phyloP scores from a whole-genome alignment of 2,113 vertebrate species.

The Acinonyx jubatus region DNA sequence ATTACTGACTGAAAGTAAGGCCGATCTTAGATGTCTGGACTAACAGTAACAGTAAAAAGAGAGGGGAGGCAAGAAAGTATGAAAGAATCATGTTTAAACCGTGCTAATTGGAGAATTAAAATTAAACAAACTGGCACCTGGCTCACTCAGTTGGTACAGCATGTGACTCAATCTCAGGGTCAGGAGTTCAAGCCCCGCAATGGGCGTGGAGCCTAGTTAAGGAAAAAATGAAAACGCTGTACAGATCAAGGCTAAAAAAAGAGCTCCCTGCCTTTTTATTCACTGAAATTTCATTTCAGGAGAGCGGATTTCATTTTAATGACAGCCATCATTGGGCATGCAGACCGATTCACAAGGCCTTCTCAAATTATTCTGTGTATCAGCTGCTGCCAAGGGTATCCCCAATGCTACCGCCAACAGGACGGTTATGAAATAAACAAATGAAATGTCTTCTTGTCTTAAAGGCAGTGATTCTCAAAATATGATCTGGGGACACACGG shows the following conservation, averaged over 20 bases:
- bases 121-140: neutral
- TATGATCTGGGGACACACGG: neutral
- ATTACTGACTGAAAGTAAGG: neutral
- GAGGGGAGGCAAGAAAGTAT: neutral
- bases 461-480: neutral
- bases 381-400: neutral
- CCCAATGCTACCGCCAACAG: neutral
- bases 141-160: no score
- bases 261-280: neutral
- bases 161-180: no score
- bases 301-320: neutral
- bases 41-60: neutral
- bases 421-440: neutral
- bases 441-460: neutral
- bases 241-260: neutral
- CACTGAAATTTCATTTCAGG: neutral
- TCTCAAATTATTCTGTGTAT: neutral
- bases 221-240: neutral
- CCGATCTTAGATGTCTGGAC: neutral
- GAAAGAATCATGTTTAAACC: neutral
- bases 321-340: neutral
- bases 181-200: no score
- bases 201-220: no score
- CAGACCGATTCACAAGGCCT: neutral
- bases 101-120: neutral